phyloP scores from a whole-genome alignment of 2,797 vertebrate genomes.

The Emydoidea blandingii region DNA sequence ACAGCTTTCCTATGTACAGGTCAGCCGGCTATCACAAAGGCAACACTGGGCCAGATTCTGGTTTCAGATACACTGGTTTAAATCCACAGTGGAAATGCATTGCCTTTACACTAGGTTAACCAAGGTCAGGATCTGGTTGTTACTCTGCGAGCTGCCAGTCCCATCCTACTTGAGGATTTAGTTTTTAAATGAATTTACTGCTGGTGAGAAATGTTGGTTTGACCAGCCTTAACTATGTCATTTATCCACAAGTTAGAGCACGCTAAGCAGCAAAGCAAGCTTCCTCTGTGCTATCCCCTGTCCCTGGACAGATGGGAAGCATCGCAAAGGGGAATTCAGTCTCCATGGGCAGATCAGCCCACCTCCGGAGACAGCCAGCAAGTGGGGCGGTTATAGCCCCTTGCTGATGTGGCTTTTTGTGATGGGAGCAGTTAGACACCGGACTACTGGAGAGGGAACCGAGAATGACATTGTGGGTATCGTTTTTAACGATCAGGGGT shows the following conservation, averaged over 20 bases:
- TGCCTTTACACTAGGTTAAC: not conserved
- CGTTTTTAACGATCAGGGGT: slow-evolving; percentile 6
- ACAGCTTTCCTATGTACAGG: not conserved
- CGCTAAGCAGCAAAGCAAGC: not conserved
- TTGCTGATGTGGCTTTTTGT: not conserved
- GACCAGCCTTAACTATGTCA: not conserved
- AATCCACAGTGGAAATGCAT: not conserved
- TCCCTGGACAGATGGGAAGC: not conserved
- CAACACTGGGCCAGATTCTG: not conserved
- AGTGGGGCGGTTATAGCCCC: slow-evolving; percentile 1
- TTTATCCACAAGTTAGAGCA: not conserved
- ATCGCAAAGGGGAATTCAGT: not conserved
- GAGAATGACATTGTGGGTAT: not conserved
- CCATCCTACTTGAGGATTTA: not conserved
- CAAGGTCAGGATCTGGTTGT: not conserved
- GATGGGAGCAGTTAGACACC: not conserved
- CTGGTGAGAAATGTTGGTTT: not conserved
- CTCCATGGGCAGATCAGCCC: not conserved
- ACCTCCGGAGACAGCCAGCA: not conserved
- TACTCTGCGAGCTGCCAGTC: not conserved
- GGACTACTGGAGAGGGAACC: not conserved
- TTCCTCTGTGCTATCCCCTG: not conserved
- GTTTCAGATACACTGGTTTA: not conserved
- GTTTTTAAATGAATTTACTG: not conserved
- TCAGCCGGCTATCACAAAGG: not conserved